Conservation (phyloP, 2,797 vertebrate genomes). For the Falco berigora region DNA sequence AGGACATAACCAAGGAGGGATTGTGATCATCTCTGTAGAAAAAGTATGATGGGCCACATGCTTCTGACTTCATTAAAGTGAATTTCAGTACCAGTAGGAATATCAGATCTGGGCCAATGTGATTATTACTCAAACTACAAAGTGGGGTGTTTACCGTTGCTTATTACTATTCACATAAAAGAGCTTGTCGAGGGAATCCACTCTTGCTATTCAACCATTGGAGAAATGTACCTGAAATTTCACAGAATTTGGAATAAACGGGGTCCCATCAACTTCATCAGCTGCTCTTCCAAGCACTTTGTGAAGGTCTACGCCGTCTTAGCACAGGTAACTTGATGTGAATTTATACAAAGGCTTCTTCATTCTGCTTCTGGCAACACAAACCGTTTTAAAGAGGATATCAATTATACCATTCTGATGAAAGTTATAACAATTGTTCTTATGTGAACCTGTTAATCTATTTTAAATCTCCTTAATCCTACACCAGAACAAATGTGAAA, state of each 20-base stretch:
- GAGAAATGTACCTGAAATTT: neutral
- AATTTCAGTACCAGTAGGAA: neutral
- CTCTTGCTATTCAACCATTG: neutral
- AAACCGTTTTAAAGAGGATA: neutral
- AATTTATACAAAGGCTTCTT: conserved; percentile 5
- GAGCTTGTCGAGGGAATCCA: neutral
- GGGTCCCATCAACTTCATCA: neutral
- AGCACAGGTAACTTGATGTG: neutral
- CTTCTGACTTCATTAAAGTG: neutral
- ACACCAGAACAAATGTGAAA: neutral
- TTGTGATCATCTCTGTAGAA: neutral
- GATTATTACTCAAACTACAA: neutral
- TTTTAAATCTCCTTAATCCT: neutral
- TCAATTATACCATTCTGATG: neutral
- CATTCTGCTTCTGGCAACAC: neutral
- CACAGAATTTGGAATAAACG: neutral
- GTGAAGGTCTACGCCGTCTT: neutral
- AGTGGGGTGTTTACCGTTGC: neutral
- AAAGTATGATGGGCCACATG: neutral
- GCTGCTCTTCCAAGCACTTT: neutral
- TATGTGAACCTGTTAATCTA: neutral
- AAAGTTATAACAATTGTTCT: neutral
- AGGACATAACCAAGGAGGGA: neutral
- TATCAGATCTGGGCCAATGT: neutral
- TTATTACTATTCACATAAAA: neutral